Percentiles rank a stretch among this genome's conserved stretches.
These are phyloP conservation scores for Amphiprion clarkii DNA, from an alignment of 2,797 vertebrate species.

Conservation along the genomic window DNA sequence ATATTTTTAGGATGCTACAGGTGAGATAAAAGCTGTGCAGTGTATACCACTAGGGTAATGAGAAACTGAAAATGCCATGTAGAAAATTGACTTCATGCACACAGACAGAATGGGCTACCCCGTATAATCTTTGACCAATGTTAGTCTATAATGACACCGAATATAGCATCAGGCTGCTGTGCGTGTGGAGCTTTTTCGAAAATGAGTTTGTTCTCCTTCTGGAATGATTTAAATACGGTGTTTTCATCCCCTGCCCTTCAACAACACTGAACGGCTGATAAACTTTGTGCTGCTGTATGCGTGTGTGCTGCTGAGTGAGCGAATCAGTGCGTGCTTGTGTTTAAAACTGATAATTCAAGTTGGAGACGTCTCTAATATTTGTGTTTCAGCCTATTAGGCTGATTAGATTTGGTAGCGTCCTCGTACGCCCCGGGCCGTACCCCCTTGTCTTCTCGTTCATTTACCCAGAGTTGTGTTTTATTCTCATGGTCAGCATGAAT, in stretches of 20 bases:
- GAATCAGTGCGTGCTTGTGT: constrained; percentile 8
- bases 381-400: constrained; percentile 48
- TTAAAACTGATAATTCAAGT: constrained; percentile 52
- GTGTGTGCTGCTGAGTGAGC: neutral
- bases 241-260: constrained; percentile 50
- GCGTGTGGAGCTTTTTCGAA: constrained; percentile 29
- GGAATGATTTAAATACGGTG: constrained; percentile 44
- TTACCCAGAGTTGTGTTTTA: constrained; percentile 44
- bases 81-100: constrained; percentile 54
- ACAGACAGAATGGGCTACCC: constrained; percentile 30
- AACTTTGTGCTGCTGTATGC: constrained; percentile 17
- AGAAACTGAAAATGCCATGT: constrained; percentile 57
- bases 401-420: constrained; percentile 49
- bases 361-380: constrained; percentile 34
- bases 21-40: constrained; percentile 46
- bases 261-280: constrained; percentile 26
- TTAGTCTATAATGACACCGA: constrained; percentile 50
- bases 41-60: constrained; percentile 42
- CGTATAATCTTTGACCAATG: constrained; percentile 52
- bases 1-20: constrained; percentile 42
- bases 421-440: constrained; percentile 38
- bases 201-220: constrained; percentile 46
- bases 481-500: constrained; percentile 54
- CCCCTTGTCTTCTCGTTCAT: constrained; percentile 39
- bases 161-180: constrained; percentile 29